Base-by-base conservation (phyloP, 2,797 vertebrate species). In the Hafferia zeledoni region DNA sequence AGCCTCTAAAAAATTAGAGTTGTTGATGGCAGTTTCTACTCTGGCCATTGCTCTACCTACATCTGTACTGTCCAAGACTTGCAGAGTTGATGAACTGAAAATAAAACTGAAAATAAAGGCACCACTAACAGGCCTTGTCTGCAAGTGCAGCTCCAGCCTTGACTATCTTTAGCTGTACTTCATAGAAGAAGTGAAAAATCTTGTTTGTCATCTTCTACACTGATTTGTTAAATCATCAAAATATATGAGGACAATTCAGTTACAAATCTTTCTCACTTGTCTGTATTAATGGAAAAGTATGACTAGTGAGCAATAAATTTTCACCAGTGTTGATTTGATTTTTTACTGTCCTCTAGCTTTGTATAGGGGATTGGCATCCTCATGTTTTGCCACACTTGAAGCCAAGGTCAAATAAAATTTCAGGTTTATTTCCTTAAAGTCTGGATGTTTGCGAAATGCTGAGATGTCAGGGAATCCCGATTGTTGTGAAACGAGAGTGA, bases 301-400 rank as follows among this genome's bases (percentile, higher is more conserved):
- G 37, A 44, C 14, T 23, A n/a, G 6, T 10, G 6, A 82, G 31
- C 11, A 90, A 65, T n/a, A 60, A 1, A 57, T 70, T 65, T 86
- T 64, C 1, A 0, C 24, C 1, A 2, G 15, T 5, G 3, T 13
- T 46, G n/a, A 20, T 64, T 41, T 35, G 28, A 50, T 35, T 79
- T 84, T 92, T 75, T 72, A 11, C 11, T 77, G 18, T 68, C 25
- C 2, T 80, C 16, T 59, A 56, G 31, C 24, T 44, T 76, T 63
- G 19, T 46, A 12, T 6, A 35, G 31, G 16, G 10, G 2, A 3
- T 56, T 59, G 56, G 7, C 24, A 60, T 64, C 13, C 9, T 18
- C 10, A 11, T 49, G 14, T n/a, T 86, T 83, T 47, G 33, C 7
- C 25, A 27, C 18, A 31, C 7, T 85, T 78, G 33, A 83, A 75